Conservation (phyloP, 1,140 invertebrate species). For the Aphis craccivora region DNA sequence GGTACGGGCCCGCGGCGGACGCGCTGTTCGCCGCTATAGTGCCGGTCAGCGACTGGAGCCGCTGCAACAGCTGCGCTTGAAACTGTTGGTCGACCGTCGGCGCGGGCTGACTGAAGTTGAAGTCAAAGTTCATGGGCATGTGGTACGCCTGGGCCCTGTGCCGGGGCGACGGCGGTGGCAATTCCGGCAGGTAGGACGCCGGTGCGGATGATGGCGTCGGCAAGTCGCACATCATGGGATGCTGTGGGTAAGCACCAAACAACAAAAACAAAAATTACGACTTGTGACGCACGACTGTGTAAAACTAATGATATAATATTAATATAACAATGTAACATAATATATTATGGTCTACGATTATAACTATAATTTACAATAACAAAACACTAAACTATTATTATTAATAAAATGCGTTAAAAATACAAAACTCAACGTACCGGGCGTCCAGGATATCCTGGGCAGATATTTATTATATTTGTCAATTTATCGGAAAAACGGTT, state of each 20-base stretch:
- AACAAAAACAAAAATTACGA: constrained; percentile 22
- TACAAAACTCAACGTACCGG: constrained; percentile 55
- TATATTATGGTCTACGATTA: not conserved
- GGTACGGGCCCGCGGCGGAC: constrained; percentile 42
- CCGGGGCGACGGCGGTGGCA: constrained; percentile 62
- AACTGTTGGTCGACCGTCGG: constrained; percentile 65
- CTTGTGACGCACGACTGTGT: not conserved
- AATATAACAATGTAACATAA: not conserved
- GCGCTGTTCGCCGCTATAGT: constrained; percentile 43
- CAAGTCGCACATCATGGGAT: constrained; percentile 58
- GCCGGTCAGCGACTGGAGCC: constrained; percentile 67
- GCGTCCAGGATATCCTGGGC: constrained; percentile 32
- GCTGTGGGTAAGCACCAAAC: constrained; percentile 46
- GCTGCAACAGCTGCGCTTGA: constrained; percentile 69
- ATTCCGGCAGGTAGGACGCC: constrained; percentile 55
- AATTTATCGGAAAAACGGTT: constrained; percentile 35
- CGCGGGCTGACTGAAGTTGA: constrained; percentile 56
- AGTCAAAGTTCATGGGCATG: constrained; percentile 61
- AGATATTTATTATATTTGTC: constrained; percentile 24
- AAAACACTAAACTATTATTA: not conserved
- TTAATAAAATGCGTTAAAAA: constrained; percentile 32
- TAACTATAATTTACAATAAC: constrained; percentile 21
- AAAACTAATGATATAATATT: not conserved
- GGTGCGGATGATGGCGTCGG: constrained; percentile 37
- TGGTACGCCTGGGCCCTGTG: constrained; percentile 61